Percentiles rank a stretch among this genome's conserved stretches.
Conservation (phyloP, 2,797 vertebrate genomes). For the Threskiornis aethiopicus region DNA sequence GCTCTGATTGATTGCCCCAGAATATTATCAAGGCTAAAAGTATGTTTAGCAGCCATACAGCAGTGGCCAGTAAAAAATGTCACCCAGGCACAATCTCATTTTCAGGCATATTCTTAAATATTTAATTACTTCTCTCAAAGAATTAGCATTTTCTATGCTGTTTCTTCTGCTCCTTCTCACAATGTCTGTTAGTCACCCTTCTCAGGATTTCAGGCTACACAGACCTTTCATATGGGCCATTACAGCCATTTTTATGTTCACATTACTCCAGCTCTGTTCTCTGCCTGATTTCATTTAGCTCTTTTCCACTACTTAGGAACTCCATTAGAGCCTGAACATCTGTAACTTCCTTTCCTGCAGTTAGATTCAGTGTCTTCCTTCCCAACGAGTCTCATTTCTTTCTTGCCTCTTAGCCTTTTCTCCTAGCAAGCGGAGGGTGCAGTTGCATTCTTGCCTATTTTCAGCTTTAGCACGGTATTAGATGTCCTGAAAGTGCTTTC, state of each 20-base stretch:
- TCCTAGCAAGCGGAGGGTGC: neutral
- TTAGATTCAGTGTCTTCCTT: neutral
- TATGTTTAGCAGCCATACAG: neutral
- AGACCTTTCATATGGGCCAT: neutral
- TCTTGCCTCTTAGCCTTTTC: neutral
- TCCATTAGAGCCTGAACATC: neutral
- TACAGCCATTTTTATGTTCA: neutral
- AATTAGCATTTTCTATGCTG: neutral
- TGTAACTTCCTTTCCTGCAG: fast-evolving
- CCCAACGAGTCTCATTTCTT: neutral
- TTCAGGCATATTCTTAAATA: neutral
- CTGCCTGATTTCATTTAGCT: neutral
- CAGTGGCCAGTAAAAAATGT: neutral
- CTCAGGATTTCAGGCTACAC: neutral
- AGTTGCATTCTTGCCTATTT: neutral
- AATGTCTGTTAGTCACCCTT: neutral
- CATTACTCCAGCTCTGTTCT: neutral
- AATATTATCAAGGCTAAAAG: neutral
- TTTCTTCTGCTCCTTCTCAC: neutral
- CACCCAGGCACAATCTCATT: neutral
- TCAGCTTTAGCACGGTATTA: neutral
- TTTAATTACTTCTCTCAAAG: neutral
- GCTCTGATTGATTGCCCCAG: neutral
- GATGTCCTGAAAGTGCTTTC: neutral
- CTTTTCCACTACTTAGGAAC: neutral